Base-by-base conservation (phyloP, 2,797 vertebrate species). In the Gadopsis bispinosus region DNA sequence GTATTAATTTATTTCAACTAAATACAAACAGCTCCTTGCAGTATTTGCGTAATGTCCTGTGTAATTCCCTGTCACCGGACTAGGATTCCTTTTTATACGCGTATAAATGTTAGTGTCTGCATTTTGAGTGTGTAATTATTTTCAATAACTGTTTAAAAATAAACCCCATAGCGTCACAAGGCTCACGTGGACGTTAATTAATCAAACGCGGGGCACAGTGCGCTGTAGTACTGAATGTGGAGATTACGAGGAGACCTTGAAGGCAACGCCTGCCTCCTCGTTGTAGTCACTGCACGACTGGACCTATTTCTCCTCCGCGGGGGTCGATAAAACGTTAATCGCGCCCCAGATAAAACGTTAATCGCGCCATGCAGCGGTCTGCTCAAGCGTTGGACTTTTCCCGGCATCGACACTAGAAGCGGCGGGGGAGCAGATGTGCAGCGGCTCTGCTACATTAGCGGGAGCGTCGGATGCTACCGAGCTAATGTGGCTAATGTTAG, bases 401-500 rank as follows among this genome's bases (percentile, higher is more conserved):
- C 39, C n/a, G 70, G 41, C 37, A 62, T 7, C 19, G 19, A 29
- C 31, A 3, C 51, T 69, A 12, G 55, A 29, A 41, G 43, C 37
- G 1, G 8, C n/a, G 41, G 43, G 43, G 1, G 20, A 69, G 20
- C 17, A 31, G 14, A 5, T 26, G 7, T 29, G 3, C 12, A 53
- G 47, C 55, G 26, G 8, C 10, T 58, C 51, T 13, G 41, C 26
- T 47, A 26, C 48, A 20, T 2, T 39, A 29, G 45, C 20, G 26
- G 20, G 53, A 55, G 43, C 75, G 7, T 22, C 63, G 7, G 11
- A 70, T 68, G 79, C 73, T 75, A 56, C 26, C 64, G n/a, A 74
- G 79, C 79, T 74, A 54, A 26, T 26, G 26, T 26, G 26, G 26
- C 26, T 22, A 17, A 22, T 31, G 74, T 78, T 90, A 88, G 84